Conservation (phyloP, 2,888 invertebrate species). For the Ochropleura leucogaster region DNA sequence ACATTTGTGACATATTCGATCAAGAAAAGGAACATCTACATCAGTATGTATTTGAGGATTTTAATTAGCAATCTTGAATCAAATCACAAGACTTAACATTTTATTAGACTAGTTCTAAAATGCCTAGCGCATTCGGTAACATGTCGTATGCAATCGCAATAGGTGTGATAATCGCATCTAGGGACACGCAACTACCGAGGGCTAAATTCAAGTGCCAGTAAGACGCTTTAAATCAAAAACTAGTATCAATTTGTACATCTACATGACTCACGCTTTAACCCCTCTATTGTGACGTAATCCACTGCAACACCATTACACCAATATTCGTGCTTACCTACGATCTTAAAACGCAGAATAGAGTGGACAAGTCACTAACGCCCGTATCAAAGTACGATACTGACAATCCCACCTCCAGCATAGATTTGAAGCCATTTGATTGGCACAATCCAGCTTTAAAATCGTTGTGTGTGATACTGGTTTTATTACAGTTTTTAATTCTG, state of each 20-base stretch:
- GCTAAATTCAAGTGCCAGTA: neutral
- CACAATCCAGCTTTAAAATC: neutral
- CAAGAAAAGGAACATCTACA: conserved; percentile 30
- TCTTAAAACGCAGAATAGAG: conserved; percentile 4
- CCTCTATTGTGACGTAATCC: conserved; percentile 9
- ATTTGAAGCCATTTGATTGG: neutral
- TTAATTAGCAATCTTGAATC: conserved; percentile 6
- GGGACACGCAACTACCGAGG: conserved; percentile 3
- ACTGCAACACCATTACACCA: neutral
- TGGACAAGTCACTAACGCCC: neutral
- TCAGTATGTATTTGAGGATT: conserved; percentile 22
- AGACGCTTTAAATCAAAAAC: conserved; percentile 20
- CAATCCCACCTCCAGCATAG: neutral
- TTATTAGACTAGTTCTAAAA: conserved; percentile 45
- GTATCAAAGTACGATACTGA: neutral
- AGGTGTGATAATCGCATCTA: conserved; percentile 24
- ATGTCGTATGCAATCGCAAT: conserved; percentile 25
- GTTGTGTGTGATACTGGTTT: neutral
- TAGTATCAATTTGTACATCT: conserved; percentile 49
- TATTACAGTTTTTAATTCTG: neutral
- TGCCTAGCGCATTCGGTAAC: conserved; percentile 45
- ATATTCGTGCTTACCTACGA: neutral
- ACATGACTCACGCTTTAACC: conserved; percentile 33
- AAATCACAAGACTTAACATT: conserved; percentile 23
- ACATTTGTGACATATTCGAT: conserved; percentile 25